Evolutionary conservation across 2,797 vertebrate genomes (phyloP).

Genomic region (Gymnoscopelus braueri): DNA sequence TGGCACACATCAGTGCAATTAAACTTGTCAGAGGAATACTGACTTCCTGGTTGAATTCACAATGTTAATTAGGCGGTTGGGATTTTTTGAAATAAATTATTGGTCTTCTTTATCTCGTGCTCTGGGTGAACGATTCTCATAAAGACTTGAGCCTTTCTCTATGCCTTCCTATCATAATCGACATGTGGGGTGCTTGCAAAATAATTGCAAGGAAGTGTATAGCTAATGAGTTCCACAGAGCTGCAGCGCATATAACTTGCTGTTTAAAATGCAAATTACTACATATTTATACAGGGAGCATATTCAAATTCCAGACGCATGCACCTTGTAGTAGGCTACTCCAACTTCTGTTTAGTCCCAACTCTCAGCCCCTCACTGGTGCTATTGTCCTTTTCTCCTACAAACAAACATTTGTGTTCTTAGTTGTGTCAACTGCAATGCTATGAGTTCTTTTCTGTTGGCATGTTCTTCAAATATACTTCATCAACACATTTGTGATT

Average conservation of each 20-base stretch:
- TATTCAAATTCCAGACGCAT: conserved; percentile 58
- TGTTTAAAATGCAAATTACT: conserved; percentile 82
- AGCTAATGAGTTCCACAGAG: conserved; percentile 82
- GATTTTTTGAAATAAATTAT: conserved; percentile 79
- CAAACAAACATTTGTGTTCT: not conserved
- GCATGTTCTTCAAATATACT: conserved; percentile 3
- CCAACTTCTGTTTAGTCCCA: conserved; percentile 36
- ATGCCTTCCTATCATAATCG: conserved; percentile 72
- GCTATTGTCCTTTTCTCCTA: conserved; percentile 13
- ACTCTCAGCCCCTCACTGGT: conserved; percentile 9
- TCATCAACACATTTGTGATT: not conserved
- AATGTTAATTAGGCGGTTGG: conserved; percentile 81
- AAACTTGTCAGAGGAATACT: conserved; percentile 74
- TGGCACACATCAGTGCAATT: conserved; percentile 74
- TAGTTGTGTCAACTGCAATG: conserved; percentile 2
- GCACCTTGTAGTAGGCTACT: conserved; percentile 48
- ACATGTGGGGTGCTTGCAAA: conserved; percentile 71
- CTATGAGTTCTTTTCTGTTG: conserved; percentile 5
- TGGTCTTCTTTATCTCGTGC: conserved; percentile 73
- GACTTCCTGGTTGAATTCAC: conserved; percentile 85
- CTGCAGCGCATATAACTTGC: conserved; percentile 69
- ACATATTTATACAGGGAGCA: conserved; percentile 67
- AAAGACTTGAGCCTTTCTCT: conserved; percentile 73
- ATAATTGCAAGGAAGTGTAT: conserved; percentile 79
- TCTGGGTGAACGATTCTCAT: conserved; percentile 82